Evolutionary conservation across 2,888 invertebrate genomes (phyloP), one percentile per base, ranked within the genome.

Genomic region (Andrena hattorfiana): DNA sequence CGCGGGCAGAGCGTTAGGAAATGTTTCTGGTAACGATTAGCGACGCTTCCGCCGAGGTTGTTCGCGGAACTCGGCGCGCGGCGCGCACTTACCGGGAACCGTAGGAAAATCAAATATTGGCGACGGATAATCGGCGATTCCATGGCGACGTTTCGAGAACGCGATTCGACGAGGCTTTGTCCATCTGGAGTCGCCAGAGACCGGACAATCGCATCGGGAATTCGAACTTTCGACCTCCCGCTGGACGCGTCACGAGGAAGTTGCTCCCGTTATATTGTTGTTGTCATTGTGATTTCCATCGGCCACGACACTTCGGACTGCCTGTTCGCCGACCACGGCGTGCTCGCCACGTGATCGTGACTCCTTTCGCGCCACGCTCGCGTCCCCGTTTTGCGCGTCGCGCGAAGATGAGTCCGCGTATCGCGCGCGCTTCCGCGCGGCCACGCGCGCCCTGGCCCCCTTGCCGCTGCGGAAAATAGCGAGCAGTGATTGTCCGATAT

Each of bases 341-440:
- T 81, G 80, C 83, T 64, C 56, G 62, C 80, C 62, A 71, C 82
- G 72, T 82, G 85, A 82, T 85, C 85, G 82, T 84, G 81, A 84
- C 71, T 71, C 69, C 75, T 72, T 72, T 49, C 42, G 60, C 77
- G 59, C 60, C 26, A 23, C 42, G 30, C 56, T 8, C 10, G 16
- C 7, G 54, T n/a, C 8, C 51, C 32, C 16, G 16, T 28, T 69
- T 64, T 64, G 10, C 64, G 81, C 68, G 16, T 64, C 59, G 48
- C 20, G 10, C n/a, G 2, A 26, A 26, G 28, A 64, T 73, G n/a
- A 54, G 4, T 30, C n/a, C 48, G 28, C 26, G 28, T 42, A 13
- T 28, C 56, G 30, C 60, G n/a, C 7, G n/a, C 7, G 30, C 30
- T 60, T n/a, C 60, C n/a, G 30, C 13, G 30, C 6, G 30, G 6